These are phyloP conservation scores for Chaenocephalus aceratus DNA, from an alignment of 2,113 vertebrate genomes.

Conservation along the genomic window DNA sequence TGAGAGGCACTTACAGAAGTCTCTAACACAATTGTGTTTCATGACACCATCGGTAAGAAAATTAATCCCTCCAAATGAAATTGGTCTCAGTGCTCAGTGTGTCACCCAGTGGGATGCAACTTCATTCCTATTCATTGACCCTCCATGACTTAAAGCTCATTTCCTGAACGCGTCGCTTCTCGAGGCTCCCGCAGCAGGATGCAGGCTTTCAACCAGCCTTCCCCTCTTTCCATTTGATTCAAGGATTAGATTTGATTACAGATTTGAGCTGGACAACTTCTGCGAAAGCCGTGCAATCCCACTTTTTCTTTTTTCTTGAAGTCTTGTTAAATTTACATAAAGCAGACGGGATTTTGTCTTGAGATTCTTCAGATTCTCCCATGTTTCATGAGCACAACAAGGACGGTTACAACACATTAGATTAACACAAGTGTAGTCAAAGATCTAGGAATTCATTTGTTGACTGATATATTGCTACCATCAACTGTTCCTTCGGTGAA, in stretches of 20 bases:
- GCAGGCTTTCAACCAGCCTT: constrained; percentile 67
- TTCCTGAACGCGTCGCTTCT: constrained; percentile 72
- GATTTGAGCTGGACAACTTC: constrained; percentile 63
- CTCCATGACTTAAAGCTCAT: constrained; percentile 79
- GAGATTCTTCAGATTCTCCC: constrained; percentile 28
- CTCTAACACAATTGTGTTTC: constrained; percentile 79
- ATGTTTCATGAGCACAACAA: constrained; percentile 38
- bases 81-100: constrained; percentile 75
- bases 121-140: constrained; percentile 83
- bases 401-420: constrained; percentile 23
- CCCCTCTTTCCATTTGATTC: constrained; percentile 76
- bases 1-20: constrained; percentile 77
- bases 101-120: constrained; percentile 75
- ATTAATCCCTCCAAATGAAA: constrained; percentile 83
- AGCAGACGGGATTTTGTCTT: constrained; percentile 59
- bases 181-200: constrained; percentile 72
- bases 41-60: constrained; percentile 84
- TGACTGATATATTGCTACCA: constrained; percentile 37
- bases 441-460: constrained; percentile 13
- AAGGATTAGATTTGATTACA: constrained; percentile 79
- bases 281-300: constrained; percentile 58
- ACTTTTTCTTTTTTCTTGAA: background rate
- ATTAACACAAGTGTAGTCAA: constrained; percentile 20
- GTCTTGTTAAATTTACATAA: constrained; percentile 67
- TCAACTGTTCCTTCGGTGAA: constrained; percentile 29